These are phyloP conservation scores for Rhadinocentrus ornatus DNA, from an alignment of 2,797 vertebrate species.

Conservation along the genomic window DNA sequence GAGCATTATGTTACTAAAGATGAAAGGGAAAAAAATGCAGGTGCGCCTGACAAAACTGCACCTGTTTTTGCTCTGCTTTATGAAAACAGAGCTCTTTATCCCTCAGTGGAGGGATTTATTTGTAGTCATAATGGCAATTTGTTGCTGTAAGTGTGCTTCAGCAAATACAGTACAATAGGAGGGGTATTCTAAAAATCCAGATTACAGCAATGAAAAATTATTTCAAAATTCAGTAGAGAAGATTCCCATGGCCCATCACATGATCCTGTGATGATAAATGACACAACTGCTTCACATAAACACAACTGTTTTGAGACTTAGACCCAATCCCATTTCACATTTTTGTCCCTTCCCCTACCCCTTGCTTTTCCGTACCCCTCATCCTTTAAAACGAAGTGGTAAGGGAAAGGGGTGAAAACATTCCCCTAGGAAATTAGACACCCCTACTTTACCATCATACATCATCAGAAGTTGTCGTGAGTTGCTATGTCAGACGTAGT, in stretches of 20 bases:
- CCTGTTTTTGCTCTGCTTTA: conserved; percentile 19
- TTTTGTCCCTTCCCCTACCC: no score
- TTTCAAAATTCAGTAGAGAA: conserved; percentile 38
- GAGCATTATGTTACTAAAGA: conserved; percentile 27
- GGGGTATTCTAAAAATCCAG: conserved; percentile 32
- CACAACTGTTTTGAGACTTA: neutral
- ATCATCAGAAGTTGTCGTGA: no score
- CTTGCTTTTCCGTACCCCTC: no score
- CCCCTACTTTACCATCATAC: no score
- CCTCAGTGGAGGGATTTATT: conserved; percentile 22
- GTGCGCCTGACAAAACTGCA: conserved; percentile 36
- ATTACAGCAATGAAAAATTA: conserved; percentile 42
- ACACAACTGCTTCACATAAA: neutral
- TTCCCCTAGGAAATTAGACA: no score
- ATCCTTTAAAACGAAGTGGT: no score
- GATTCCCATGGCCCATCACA: conserved; percentile 29
- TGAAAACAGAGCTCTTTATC: conserved; percentile 35
- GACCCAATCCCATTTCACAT: no score
- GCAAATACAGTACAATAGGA: conserved; percentile 8
- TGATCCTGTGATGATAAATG: no score
- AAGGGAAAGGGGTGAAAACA: no score
- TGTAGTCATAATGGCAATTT: neutral
- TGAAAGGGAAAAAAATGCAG: conserved; percentile 36
- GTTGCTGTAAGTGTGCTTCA: conserved; percentile 9
- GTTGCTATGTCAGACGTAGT: no score